Evolutionary conservation across 2,113 vertebrate species (phyloP).

Genomic region (Amphilophus citrinellus): DNA sequence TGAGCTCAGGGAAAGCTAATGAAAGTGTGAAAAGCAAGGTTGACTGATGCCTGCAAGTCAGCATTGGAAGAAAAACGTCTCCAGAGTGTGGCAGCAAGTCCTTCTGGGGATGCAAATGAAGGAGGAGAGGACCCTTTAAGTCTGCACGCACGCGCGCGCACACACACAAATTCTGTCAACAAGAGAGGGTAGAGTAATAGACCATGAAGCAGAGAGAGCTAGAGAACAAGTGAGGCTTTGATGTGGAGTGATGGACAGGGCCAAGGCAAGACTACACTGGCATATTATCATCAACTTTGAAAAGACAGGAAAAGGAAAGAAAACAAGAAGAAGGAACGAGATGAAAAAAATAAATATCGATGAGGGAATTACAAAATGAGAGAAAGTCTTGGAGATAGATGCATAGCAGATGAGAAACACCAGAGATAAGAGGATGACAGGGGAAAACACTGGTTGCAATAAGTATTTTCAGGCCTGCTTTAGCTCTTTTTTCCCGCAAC

Average conservation of each 20-base stretch:
- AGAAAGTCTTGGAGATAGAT: constrained; percentile 2
- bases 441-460: not conserved
- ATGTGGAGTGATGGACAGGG: constrained; percentile 65
- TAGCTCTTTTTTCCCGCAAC: not conserved
- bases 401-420: constrained; percentile 17
- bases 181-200: constrained; percentile 52
- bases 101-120: constrained; percentile 65
- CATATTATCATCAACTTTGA: constrained; percentile 33
- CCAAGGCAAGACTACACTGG: constrained; percentile 24
- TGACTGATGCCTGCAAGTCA: constrained; percentile 37
- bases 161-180: constrained; percentile 62
- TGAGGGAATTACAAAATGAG: not conserved
- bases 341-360: constrained; percentile 36
- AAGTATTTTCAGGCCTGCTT: constrained; percentile 25
- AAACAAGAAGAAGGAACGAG: constrained; percentile 29
- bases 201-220: constrained; percentile 53
- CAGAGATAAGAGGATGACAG: constrained; percentile 27
- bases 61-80: constrained; percentile 47
- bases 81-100: constrained; percentile 10
- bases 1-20: constrained; percentile 32
- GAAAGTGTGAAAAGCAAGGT: constrained; percentile 34
- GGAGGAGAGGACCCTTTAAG: constrained; percentile 42
- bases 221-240: constrained; percentile 69
- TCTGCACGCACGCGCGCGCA: not conserved
- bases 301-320: constrained; percentile 43